Base-by-base conservation (phyloP, 1,140 invertebrate genomes). In the Drosophila ficusphila region DNA sequence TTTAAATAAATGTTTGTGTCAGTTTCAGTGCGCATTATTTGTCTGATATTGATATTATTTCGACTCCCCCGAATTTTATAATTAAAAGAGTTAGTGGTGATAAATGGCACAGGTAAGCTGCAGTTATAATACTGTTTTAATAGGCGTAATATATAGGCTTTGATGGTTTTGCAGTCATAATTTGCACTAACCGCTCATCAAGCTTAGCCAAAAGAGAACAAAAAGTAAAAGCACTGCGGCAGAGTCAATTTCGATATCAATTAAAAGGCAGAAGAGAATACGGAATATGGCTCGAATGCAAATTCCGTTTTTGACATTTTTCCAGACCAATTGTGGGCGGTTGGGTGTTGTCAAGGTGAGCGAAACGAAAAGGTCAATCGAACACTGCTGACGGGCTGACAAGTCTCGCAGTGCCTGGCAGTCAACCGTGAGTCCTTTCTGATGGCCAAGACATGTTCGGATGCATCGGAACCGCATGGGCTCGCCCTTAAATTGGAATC, bases 281-380 rank as follows among this genome's bases (percentile, higher is more conserved):
- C 18, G 31, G 44, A 33, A 60, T 21, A 39, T 21, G 33, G 44
- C 54, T 54, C 36, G 61, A 70, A 83, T 77, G 79, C 74, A 83
- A 83, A 79, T 74, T 79, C 47, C 62, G 56, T 67, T 67, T 82
- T 83, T 83, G 79, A 83, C 64, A 75, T 67, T 75, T 82, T 75
- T 83, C 58, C 54, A 57, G 49, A 57, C 16, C 41, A 41, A 79
- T 8, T 31, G 62, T 36, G 25, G 23, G 21, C 16, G 14, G 42
- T 21, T 21, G 23, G n/a, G 12, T 4, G 11, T 9, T 19, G 34
- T 21, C 54, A 60, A 64, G 62, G 42, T 67, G 14, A 49, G 44
- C 9, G 60, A 16, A 41, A 31, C n/a, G 41, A 16, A 25, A 52
- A 51, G 61, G 34, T 52, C 62, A 41, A 44, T 42, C n/a, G 34